Conservation (phyloP, 2,797 vertebrate genomes). For the Sylvilagus floridanus region DNA sequence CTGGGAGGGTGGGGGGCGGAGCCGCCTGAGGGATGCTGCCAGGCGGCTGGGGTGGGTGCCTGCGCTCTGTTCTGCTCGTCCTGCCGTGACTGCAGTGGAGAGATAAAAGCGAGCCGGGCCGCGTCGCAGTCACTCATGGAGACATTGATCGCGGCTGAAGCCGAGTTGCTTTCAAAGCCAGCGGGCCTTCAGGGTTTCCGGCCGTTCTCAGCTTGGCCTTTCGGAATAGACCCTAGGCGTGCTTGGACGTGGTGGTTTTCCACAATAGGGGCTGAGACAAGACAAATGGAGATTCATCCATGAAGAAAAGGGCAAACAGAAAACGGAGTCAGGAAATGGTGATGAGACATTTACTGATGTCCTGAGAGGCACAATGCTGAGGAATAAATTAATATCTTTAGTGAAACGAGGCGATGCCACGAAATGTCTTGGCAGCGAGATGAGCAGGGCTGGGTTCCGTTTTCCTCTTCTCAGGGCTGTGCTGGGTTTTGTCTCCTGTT, state of each 20-base stretch:
- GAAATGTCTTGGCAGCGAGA: background rate
- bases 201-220: slow-evolving; percentile 22
- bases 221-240: background rate
- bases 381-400: background rate
- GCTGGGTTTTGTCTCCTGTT: background rate
- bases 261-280: background rate
- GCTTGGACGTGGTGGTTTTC: slow-evolving; percentile 23
- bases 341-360: background rate
- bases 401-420: background rate
- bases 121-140: no score
- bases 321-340: background rate
- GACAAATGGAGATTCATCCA: background rate
- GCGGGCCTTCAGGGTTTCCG: background rate
- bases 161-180: slow-evolving; percentile 1
- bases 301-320: background rate
- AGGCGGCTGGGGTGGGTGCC: slow-evolving; percentile 47
- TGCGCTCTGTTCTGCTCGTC: slow-evolving; percentile 54
- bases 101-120: slow-evolving; percentile 23
- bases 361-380: background rate
- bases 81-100: slow-evolving; percentile 7
- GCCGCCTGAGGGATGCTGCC: slow-evolving; percentile 68
- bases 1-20: fast-evolving
- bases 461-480: background rate
- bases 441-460: background rate
- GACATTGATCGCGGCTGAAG: no score